Conservation (phyloP, 1,140 invertebrate genomes). For the Hirudo medicinalis region DNA sequence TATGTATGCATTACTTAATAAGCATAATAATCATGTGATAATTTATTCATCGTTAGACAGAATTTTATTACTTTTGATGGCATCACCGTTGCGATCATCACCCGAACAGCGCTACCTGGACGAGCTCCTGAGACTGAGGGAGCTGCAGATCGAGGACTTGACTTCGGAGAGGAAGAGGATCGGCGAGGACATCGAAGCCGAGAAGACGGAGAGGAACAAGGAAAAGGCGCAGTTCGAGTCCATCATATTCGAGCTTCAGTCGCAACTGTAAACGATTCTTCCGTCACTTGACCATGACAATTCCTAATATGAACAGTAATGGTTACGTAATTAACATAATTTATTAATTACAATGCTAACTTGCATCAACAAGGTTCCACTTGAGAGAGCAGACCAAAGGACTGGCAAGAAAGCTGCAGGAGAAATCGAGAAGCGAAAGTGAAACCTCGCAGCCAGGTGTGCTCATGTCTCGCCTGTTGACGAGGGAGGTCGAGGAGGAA, state of each 20-base stretch:
- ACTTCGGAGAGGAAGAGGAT: background rate
- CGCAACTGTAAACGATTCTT: constrained; percentile 5
- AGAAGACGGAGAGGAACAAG: background rate
- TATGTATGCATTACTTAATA: too few species aligned
- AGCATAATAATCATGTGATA: too few species aligned
- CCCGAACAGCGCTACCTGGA: constrained; percentile 9
- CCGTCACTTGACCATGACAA: too few species aligned
- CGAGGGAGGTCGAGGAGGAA: background rate
- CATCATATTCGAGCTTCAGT: constrained; percentile 15
- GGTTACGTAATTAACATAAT: background rate
- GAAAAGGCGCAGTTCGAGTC: constrained; percentile 6
- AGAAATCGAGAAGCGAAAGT: background rate
- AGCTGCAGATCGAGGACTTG: constrained; percentile 11
- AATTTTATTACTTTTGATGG: background rate
- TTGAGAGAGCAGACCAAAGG: constrained; percentile 10
- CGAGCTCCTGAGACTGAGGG: constrained; percentile 12
- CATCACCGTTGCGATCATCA: background rate
- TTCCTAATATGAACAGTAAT: too few species aligned
- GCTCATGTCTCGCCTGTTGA: background rate
- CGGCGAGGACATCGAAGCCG: background rate
- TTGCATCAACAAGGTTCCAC: background rate
- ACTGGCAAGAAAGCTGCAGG: background rate
- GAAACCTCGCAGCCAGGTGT: background rate
- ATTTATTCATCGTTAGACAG: too few species aligned
- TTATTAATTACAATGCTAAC: background rate